Base-by-base conservation (phyloP, 2,888 invertebrate genomes). In the Uloborus plumipes region DNA sequence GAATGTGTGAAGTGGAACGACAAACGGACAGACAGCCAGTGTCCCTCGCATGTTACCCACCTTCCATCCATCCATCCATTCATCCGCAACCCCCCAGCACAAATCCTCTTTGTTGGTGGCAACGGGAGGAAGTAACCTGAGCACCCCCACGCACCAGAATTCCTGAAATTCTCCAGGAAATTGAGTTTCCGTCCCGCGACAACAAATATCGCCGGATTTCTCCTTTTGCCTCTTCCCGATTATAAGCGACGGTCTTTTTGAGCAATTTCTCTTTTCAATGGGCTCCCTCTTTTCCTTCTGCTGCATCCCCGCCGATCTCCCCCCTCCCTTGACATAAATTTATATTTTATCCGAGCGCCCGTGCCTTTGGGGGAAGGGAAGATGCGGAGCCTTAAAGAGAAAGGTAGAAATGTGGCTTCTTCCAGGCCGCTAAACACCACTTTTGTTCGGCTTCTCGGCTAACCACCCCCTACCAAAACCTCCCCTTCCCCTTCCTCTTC, bases 251-350 rank as follows among this genome's bases (percentile, higher is more conserved):
- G 53, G 74, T 71, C 76, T 72, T 71, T 82, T 82, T 74, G 74
- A 74, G 80, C 81, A 64, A 76, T 82, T 82, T 71, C 81, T 82
- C 81, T 82, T 82, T 76, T 82, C 81, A 75, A 82, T 82, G 75
- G 71, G 65, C 59, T 18, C 47, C 51, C 58, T 51, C 59, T 14
- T 22, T 58, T 26, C 70, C 14, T 61, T n/a, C 31, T 67, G 20
- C 51, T 49, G 15, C 20, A 14, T 22, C 26, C 64, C 49, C 11
- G 6, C 11, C 18, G n/a, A 26, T 14, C 53, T 31, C 53, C 20
- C 16, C 72, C 53, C 72, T 53, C 69, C 18, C 64, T 39, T 66
- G 76, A 82, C 81, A 82, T 82, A 82, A 82, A 82, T 82, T 82
- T 82, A 82, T 82, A 82, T 71, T 82, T 82, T 82, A 82, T 82